Percentiles rank a stretch among this genome's conserved stretches.
phyloP scores from a whole-genome alignment of 35 echinoderm and acorn worm species.

The Apostichopus japonicus region DNA sequence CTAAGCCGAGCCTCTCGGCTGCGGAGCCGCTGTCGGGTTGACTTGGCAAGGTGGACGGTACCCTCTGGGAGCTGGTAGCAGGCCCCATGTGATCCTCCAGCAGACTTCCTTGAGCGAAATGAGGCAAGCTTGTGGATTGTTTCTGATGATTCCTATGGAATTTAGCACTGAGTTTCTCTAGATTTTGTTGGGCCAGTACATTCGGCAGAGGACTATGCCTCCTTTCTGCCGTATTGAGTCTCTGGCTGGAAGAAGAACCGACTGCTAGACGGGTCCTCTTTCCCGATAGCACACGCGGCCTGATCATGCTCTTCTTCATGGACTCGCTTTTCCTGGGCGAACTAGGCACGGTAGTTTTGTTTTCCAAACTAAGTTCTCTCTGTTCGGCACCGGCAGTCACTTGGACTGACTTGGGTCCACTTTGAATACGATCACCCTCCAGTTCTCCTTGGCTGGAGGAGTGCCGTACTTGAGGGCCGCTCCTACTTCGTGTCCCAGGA shows the following conservation, averaged over 20 bases:
- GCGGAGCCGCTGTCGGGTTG: background rate
- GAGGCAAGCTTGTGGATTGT: conserved; percentile 44
- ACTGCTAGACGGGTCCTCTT: background rate
- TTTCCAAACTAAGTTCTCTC: conserved; percentile 9
- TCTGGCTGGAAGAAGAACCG: conserved; percentile 14
- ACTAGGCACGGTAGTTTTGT: conserved; percentile 5
- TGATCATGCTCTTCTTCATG: background rate
- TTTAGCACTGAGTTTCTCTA: conserved; percentile 76
- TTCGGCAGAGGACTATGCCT: conserved; percentile 73
- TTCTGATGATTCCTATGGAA: conserved; percentile 39
- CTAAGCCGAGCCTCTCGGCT: conserved; percentile 49
- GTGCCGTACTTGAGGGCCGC: conserved; percentile 13
- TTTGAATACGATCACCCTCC: background rate
- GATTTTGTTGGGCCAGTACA: conserved; percentile 63
- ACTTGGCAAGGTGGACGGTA: conserved; percentile 34
- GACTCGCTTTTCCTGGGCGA: background rate
- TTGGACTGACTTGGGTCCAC: background rate
- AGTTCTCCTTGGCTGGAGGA: background rate
- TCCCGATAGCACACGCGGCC: background rate
- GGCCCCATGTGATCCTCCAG: conserved; percentile 21
- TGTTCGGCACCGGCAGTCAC: background rate
- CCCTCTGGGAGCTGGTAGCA: conserved; percentile 44
- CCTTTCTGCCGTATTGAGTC: conserved; percentile 43
- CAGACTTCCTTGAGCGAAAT: conserved; percentile 8
- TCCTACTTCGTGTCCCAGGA: background rate